Conservation (phyloP, 2,888 invertebrate species). For the Terebella lapidaria region DNA sequence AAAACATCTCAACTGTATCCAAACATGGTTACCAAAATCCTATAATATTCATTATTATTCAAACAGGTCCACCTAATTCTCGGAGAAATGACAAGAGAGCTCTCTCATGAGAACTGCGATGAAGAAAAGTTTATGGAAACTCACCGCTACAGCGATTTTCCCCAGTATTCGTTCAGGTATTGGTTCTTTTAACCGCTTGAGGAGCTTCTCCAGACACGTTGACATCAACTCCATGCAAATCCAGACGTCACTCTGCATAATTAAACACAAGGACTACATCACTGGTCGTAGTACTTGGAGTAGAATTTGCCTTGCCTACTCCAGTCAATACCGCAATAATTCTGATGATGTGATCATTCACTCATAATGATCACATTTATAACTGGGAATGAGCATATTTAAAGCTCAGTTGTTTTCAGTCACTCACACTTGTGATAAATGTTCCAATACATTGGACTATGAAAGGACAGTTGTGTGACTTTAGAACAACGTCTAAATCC, state of each 20-base stretch:
- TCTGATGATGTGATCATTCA: no score
- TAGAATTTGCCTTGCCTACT: no score
- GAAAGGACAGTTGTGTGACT: conserved; percentile 92
- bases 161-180: conserved; percentile 94
- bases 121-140: no score
- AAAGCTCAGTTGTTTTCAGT: no score
- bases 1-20: no score
- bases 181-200: conserved; percentile 71
- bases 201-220: conserved; percentile 94
- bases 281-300: no score
- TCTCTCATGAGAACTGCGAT: no score
- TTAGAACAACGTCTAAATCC: conserved; percentile 97
- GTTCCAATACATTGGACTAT: conserved; percentile 97
- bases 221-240: conserved; percentile 99
- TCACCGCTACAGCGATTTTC: conserved; percentile 92
- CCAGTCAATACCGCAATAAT: no score
- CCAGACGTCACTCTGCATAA: conserved; percentile 75
- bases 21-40: background rate
- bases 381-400: no score
- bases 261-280: background rate
- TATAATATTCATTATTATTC: background rate
- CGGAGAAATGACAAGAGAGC: no score
- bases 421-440: conserved; percentile 79
- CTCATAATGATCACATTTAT: no score
- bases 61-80: background rate